Conservation (phyloP, 2,797 vertebrate species). For the Lerista edwardsae region DNA sequence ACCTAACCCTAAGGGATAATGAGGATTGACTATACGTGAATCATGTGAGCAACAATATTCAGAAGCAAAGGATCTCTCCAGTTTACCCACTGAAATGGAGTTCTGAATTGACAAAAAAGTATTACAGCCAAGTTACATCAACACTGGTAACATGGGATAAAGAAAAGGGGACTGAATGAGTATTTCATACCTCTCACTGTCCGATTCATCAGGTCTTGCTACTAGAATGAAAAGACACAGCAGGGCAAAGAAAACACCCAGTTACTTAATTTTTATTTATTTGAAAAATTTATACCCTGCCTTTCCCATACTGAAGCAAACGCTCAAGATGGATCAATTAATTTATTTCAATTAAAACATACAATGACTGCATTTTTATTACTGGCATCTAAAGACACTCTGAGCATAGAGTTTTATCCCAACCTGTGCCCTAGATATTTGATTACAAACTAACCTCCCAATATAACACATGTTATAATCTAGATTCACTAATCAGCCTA, state of each 20-base stretch:
- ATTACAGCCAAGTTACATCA: neutral
- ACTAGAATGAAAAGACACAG: conserved; percentile 84
- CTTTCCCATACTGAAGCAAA: too few species aligned
- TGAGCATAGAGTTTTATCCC: neutral
- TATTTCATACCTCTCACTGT: conserved; percentile 90
- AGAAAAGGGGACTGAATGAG: conserved; percentile 62
- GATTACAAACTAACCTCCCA: neutral
- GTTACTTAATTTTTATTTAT: too few species aligned
- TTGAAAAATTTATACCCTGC: too few species aligned
- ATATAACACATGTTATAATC: neutral
- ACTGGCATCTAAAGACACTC: neutral
- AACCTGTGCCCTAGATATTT: neutral
- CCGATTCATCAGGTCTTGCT: conserved; percentile 83
- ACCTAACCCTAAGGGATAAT: too few species aligned
- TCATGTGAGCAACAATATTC: neutral
- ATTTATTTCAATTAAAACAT: too few species aligned
- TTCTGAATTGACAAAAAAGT: conserved; percentile 39
- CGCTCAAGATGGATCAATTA: too few species aligned
- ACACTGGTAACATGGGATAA: conserved; percentile 28
- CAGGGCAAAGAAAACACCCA: conserved; percentile 66
- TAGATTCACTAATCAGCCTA: neutral
- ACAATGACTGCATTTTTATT: neutral
- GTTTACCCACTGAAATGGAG: neutral
- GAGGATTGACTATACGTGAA: too few species aligned
- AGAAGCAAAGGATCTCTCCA: neutral